Percentiles rank a stretch among this genome's conserved stretches.
Conservation (phyloP, 2,888 invertebrate genomes). For the Omphaloscelis lunosa region DNA sequence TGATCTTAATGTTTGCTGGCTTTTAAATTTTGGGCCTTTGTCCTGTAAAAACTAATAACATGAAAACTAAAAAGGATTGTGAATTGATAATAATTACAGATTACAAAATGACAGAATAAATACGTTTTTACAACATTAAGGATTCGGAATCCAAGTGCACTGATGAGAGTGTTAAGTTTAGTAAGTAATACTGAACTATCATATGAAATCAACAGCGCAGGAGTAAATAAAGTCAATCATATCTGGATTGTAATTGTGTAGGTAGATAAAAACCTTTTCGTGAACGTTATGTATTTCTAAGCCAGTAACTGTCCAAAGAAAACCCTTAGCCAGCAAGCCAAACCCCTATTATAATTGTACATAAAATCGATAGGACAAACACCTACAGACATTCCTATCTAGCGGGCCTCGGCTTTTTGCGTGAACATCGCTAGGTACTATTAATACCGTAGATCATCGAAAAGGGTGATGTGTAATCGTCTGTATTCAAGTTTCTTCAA, state of each 20-base stretch:
- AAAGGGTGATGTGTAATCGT: background rate
- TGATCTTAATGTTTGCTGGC: too few species aligned
- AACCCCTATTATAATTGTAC: constrained; percentile 6
- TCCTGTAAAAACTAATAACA: too few species aligned
- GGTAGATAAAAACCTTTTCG: background rate
- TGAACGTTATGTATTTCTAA: constrained; percentile 21
- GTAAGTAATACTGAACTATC: background rate
- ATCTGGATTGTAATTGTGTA: background rate
- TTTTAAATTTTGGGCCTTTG: too few species aligned
- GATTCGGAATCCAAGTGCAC: background rate
- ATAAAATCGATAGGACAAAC: constrained; percentile 50
- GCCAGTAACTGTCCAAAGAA: constrained; percentile 20
- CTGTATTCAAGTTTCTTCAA: too few species aligned
- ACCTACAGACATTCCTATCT: constrained; percentile 18
- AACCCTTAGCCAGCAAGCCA: constrained; percentile 32
- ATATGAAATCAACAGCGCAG: background rate
- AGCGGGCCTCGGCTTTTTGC: constrained; percentile 25
- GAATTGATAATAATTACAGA: too few species aligned
- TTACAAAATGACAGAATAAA: too few species aligned
- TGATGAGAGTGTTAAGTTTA: background rate
- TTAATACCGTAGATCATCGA: too few species aligned
- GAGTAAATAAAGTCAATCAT: background rate
- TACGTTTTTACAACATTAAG: too few species aligned
- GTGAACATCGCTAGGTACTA: background rate
- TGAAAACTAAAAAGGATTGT: too few species aligned